Evolutionary conservation across 2,888 invertebrate genomes (phyloP), one percentile per base, ranked within the genome.

Genomic region (Salpingus planirostris): DNA sequence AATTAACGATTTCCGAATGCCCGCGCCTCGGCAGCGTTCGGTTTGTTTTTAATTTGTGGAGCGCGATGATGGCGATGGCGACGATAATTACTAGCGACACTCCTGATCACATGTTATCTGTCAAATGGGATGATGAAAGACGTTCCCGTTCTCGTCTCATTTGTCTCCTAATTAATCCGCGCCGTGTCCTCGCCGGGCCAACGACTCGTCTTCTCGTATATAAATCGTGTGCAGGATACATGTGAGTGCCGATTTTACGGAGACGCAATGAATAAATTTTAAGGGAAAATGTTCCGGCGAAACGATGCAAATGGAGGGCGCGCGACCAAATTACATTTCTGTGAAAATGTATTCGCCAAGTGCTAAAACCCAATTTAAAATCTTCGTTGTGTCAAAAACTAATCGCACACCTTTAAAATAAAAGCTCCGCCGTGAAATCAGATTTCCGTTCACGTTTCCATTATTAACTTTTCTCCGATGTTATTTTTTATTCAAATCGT

Each of bases 401-500:
- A 60, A 64, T 63, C 62, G 52, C 56, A 53, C 60, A 60, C 62
- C 62, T 62, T 59, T 51, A 55, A 59, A 61, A 58, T 59, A 59
- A 60, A 59, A 55, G 56, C 55, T 50, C 48, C 44, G 49, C 52
- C 54, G 51, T 54, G 55, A 62, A 63, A 64, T 65, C 62, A 55
- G 57, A 59, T 64, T 64, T 64, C 65, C 58, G 55, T 59, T 60
- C 65, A 64, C 65, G 65, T 64, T 60, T 57, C 60, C 63, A 60
- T 65, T 65, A 65, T 65, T 65, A 65, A 64, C 64, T 65, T 63
- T n/a, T 59, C 53, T 54, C 51, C 56, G 57, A 63, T 62, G 62
- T 62, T 62, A 62, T 62, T 63, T 62, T 64, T 63, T 64, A 65
- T 65, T 65, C 64, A 65, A 64, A 65, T 65, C 61, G 50, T 48